Percentiles rank a stretch among this genome's conserved stretches.
Conservation (phyloP, 1,140 invertebrate species). For the Hylaeus anthracinus region DNA sequence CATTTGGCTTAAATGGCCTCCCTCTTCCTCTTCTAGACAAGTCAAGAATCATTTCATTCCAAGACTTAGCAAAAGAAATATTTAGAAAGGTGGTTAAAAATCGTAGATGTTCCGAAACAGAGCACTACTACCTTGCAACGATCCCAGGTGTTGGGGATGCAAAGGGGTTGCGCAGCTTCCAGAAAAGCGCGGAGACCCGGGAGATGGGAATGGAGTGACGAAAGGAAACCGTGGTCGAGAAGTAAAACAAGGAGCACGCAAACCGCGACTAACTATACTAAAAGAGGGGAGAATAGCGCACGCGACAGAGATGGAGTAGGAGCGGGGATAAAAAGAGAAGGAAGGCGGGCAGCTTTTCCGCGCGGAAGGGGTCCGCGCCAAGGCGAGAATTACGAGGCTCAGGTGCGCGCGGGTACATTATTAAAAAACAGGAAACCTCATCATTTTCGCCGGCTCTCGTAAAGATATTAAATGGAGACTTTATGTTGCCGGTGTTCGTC, state of each 20-base stretch:
- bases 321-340: conserved; percentile 20
- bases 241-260: neutral
- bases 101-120: too few species aligned
- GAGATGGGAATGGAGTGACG: neutral
- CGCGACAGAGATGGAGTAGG: neutral
- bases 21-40: too few species aligned
- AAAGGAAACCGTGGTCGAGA: neutral
- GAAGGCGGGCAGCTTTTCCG: conserved; percentile 44
- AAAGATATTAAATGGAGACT: conserved; percentile 79
- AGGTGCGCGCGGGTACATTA: conserved; percentile 77
- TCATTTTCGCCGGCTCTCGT: conserved; percentile 76
- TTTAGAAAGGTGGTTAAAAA: too few species aligned
- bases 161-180: too few species aligned
- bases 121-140: too few species aligned
- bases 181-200: neutral
- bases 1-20: too few species aligned
- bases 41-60: too few species aligned
- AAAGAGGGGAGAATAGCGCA: neutral
- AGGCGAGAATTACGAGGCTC: conserved; percentile 76
- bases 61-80: too few species aligned
- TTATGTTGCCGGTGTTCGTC: conserved; percentile 71
- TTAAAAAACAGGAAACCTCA: conserved; percentile 79
- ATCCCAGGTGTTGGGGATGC: too few species aligned
- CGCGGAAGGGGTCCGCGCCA: conserved; percentile 4
- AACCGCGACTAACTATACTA: neutral